Evolutionary conservation across 2,888 invertebrate genomes (phyloP).

Genomic region (Acanthosoma haemorrhoidale): DNA sequence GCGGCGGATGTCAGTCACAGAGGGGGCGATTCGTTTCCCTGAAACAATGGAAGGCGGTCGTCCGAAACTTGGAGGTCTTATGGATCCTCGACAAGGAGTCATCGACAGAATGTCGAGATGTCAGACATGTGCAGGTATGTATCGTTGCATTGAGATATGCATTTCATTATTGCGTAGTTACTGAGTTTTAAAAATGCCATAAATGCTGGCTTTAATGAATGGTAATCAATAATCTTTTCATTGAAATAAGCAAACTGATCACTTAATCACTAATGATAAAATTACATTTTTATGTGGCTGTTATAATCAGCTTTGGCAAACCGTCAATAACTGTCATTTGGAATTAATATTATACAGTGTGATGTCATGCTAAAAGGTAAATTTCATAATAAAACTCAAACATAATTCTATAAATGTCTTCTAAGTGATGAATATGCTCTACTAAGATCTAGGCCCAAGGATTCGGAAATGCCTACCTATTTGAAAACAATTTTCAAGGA

Average conservation of each 20-base stretch:
- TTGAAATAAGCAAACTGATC: not conserved
- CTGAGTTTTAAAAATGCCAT: not conserved
- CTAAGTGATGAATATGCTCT: too few relatives aligned
- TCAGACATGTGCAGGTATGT: conserved; percentile 79
- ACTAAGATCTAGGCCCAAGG: too few relatives aligned
- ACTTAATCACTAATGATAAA: too few relatives aligned
- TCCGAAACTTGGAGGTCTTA: conserved; percentile 94
- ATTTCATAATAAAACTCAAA: too few relatives aligned
- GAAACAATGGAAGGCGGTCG: conserved; percentile 98
- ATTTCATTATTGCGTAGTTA: not conserved
- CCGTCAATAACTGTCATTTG: too few relatives aligned
- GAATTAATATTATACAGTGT: too few relatives aligned
- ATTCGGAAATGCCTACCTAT: too few relatives aligned
- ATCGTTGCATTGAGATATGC: not conserved
- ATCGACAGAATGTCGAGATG: conserved; percentile 90
- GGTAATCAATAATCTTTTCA: not conserved
- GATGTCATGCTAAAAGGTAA: too few relatives aligned
- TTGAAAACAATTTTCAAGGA: too few relatives aligned
- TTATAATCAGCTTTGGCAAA: too few relatives aligned
- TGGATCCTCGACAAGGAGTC: conserved; percentile 98
- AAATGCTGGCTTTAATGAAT: not conserved
- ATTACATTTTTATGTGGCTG: too few relatives aligned
- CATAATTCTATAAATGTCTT: too few relatives aligned
- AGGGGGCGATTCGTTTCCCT: conserved; percentile 92
- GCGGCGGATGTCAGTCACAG: conserved; percentile 97